Base-by-base conservation (phyloP, 2,888 invertebrate genomes). In the Philhelius pedissequus region DNA sequence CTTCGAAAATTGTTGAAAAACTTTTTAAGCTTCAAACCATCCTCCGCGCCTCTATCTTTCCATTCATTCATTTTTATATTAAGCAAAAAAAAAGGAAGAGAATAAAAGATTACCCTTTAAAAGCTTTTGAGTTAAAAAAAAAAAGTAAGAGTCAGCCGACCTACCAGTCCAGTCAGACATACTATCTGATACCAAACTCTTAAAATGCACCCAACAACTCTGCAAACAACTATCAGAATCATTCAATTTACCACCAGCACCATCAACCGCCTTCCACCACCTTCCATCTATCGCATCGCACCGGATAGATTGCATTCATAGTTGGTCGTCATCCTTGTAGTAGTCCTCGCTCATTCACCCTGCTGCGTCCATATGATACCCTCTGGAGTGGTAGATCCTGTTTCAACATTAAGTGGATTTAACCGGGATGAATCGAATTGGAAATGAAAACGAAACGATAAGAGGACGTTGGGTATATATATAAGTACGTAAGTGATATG, bases 391-490 rank as follows among this genome's bases (percentile, higher is more conserved):
- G 9, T 30, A 66, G 56, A 78, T 78, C 71, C 66, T 66, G 64
- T 58, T 56, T 50, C 40, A 48, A 20, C 71, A 64, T 48, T 50
- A 66, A 71, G 64, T 71, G 62, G 62, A 77, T 54, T 77, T 62
- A 70, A 77, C 43, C 54, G 4, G 30, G 48, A 64, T 64, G 54
- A 78, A 78, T 71, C 71, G 78, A 78, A 78, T 78, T 78, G 78
- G 40, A 64, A 78, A 78, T 78, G 56, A 48, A 71, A 64, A 40
- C 18, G 54, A 70, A 62, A 43, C 40, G 62, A 62, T 62, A 62
- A 62, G 43, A 62, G 62, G 62, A 43, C 40, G 27, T 27, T 8
- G 35, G 56, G 6, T 3, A 8, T 4, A 15, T 4, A 15, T 30
- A n/a, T 4, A 15, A 22, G 38, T 58, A 4, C 20, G 62, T 43